Conservation (phyloP, 2,113 vertebrate species). For the Noturus placidus region DNA sequence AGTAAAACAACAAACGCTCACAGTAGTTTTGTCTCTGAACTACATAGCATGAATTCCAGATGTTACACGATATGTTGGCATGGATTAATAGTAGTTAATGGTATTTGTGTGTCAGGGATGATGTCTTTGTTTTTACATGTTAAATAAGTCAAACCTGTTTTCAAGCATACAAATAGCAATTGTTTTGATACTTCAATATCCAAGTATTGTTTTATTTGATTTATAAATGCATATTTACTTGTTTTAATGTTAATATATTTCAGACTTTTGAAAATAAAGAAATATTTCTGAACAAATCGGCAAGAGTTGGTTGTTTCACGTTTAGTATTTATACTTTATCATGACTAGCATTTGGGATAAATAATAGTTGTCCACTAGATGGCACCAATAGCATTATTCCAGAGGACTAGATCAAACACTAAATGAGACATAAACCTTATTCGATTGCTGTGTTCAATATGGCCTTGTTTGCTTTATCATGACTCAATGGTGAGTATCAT, state of each 20-base stretch:
- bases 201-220: neutral
- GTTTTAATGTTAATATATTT: conserved; percentile 23
- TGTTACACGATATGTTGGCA: neutral
- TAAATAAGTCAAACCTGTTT: neutral
- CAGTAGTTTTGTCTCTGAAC: neutral
- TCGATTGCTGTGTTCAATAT: neutral
- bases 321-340: neutral
- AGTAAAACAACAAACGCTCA: neutral
- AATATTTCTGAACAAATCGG: neutral
- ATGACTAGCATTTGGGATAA: neutral
- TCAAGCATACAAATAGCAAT: neutral
- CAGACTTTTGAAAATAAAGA: conserved; percentile 16
- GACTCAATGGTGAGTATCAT: neutral
- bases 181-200: neutral
- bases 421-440: neutral
- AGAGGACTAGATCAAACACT: neutral
- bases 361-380: conserved; percentile 39
- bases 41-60: neutral
- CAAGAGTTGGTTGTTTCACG: neutral
- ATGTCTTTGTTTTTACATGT: conserved; percentile 4
- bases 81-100: neutral
- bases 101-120: neutral
- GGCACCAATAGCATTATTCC: conserved; percentile 37
- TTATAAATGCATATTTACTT: neutral
- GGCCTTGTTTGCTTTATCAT: neutral